A percentile compares a stretch with the other conserved stretches of the same genome.
Conservation (phyloP, 2,113 vertebrate species). For the Hippocampus mohnikei region DNA sequence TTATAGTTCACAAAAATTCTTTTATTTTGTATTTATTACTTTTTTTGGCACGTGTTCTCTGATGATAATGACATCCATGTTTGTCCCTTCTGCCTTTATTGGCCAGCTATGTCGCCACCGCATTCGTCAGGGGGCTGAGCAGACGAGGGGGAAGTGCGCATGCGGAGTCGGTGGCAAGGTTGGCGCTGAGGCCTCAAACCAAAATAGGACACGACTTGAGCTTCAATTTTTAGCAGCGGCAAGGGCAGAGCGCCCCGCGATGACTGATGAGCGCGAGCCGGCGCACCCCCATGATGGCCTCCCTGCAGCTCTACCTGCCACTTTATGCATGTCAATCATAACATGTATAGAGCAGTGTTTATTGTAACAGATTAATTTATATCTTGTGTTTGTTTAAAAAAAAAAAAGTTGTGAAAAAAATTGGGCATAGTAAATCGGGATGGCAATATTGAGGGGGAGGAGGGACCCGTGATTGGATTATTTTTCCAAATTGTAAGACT, state of each 20-base stretch:
- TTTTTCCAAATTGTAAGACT: not conserved
- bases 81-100: slow-evolving; percentile 50
- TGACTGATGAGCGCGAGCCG: slow-evolving; percentile 64
- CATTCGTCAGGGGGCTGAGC: slow-evolving; percentile 49
- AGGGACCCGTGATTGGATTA: no score
- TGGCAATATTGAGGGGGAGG: no score
- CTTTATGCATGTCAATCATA: slow-evolving; percentile 47
- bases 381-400: no score
- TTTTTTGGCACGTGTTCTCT: not conserved
- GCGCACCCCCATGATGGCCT: slow-evolving; percentile 44
- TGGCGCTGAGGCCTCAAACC: slow-evolving; percentile 32
- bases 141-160: slow-evolving; percentile 17
- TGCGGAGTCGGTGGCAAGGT: not conserved
- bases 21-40: not conserved
- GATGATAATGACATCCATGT: not conserved
- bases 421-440: no score
- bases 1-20: no score
- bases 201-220: slow-evolving; percentile 73
- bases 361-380: no score
- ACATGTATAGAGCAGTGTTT: no score
- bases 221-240: slow-evolving; percentile 70
- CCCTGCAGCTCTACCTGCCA: slow-evolving; percentile 59
- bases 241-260: slow-evolving; percentile 44
- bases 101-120: slow-evolving; percentile 57
- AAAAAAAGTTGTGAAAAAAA: no score